Evolutionary conservation across 2,888 invertebrate genomes (phyloP).

Genomic region (Plutella xylostella): DNA sequence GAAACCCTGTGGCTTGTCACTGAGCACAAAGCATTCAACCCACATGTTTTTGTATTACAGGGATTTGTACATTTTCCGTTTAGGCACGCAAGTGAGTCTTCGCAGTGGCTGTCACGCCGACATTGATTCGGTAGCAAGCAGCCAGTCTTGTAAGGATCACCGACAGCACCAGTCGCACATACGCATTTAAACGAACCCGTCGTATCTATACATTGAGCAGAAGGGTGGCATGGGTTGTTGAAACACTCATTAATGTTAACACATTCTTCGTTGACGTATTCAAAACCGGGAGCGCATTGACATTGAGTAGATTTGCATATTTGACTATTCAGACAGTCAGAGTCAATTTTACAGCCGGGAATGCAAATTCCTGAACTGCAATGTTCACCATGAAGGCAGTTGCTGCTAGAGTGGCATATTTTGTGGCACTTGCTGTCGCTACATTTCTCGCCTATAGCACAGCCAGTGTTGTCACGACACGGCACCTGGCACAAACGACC

Average conservation of each 20-base stretch:
- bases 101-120: conserved; percentile 78
- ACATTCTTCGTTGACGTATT: conserved; percentile 79
- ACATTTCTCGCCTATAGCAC: conserved; percentile 89
- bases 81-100: conserved; percentile 79
- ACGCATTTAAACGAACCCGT: conserved; percentile 84
- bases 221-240: conserved; percentile 81
- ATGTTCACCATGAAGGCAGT: conserved; percentile 90
- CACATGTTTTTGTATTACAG: conserved; percentile 79
- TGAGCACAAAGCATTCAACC: conserved; percentile 80
- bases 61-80: conserved; percentile 85
- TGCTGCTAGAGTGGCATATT: conserved; percentile 90
- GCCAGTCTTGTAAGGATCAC: conserved; percentile 75
- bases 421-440: conserved; percentile 82
- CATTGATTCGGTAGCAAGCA: conserved; percentile 85
- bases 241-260: conserved; percentile 87
- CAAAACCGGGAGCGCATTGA: conserved; percentile 82
- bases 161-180: conserved; percentile 84
- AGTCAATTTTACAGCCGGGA: conserved; percentile 84
- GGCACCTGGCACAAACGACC: conserved; percentile 82
- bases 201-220: conserved; percentile 82
- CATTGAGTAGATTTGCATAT: conserved; percentile 81
- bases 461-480: conserved; percentile 78
- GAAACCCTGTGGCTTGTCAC: conserved; percentile 77
- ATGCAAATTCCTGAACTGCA: conserved; percentile 86
- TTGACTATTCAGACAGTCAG: conserved; percentile 84